phyloP scores from a whole-genome alignment of 2,888 invertebrate species.

The Microchrysa polita region DNA sequence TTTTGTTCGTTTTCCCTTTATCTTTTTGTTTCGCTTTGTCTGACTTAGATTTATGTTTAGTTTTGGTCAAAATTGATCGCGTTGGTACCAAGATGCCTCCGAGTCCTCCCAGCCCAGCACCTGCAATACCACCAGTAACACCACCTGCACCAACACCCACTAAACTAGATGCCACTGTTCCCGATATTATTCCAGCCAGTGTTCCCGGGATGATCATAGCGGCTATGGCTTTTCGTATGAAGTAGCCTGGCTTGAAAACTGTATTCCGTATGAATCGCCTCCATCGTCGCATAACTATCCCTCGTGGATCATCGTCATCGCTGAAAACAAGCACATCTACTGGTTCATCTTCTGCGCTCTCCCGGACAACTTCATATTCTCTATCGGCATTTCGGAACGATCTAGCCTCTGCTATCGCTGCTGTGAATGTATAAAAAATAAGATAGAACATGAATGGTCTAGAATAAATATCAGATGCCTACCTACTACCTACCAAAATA shows the following conservation, averaged over 20 bases:
- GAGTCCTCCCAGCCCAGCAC: conserved; percentile 32
- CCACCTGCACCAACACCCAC: conserved; percentile 38
- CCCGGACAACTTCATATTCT: neutral
- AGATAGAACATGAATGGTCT: too few relatives aligned
- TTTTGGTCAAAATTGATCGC: too few relatives aligned
- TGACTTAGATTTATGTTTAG: neutral
- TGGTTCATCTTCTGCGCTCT: neutral
- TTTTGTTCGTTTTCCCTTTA: neutral
- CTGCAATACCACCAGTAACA: conserved; percentile 24
- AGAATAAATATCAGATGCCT: neutral
- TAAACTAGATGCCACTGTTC: conserved; percentile 24
- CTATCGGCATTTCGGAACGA: neutral
- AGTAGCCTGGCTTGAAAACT: conserved; percentile 2
- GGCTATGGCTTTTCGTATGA: conserved; percentile 6
- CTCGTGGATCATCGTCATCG: conserved; percentile 24
- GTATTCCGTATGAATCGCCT: conserved; percentile 20
- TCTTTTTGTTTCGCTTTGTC: neutral
- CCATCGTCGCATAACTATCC: conserved; percentile 22
- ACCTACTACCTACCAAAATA: conserved; percentile 16
- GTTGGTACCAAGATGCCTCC: conserved; percentile 29
- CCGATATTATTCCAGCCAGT: conserved; percentile 25
- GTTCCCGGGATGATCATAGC: conserved; percentile 30
- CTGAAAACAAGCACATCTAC: conserved; percentile 28
- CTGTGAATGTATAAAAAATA: neutral
- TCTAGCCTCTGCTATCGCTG: neutral